Conservation (phyloP, 2,113 vertebrate genomes). For the Geothlypis trichas region DNA sequence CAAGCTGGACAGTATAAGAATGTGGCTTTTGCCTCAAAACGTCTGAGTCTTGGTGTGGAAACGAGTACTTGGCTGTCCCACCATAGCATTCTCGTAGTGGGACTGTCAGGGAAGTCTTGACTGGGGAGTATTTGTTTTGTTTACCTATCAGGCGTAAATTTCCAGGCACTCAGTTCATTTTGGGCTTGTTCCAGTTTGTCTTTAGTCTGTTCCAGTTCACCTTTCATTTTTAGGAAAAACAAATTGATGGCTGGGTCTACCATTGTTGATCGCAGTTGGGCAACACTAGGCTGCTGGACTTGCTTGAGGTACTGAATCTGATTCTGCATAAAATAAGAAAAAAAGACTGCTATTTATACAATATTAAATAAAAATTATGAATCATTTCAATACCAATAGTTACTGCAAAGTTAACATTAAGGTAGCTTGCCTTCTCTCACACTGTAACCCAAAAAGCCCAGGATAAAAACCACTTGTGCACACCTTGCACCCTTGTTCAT, state of each 20-base stretch:
- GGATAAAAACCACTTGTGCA: background rate
- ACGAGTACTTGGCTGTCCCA: slow-evolving; percentile 95
- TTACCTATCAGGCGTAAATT: slow-evolving; percentile 99
- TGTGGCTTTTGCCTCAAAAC: slow-evolving; percentile 90
- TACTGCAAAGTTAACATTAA: background rate
- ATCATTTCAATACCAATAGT: background rate
- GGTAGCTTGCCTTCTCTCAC: background rate
- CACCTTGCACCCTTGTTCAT: background rate
- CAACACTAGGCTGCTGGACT: slow-evolving; percentile 97
- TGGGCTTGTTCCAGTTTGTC: slow-evolving; percentile 99
- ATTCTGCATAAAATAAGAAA: slow-evolving; percentile 81
- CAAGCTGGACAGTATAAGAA: slow-evolving; percentile 92
- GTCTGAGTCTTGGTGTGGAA: slow-evolving; percentile 98
- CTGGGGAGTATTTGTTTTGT: slow-evolving; percentile 98
- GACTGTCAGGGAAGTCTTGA: slow-evolving; percentile 99
- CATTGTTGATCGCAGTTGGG: slow-evolving; percentile 98
- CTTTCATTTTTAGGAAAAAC: slow-evolving; percentile 99
- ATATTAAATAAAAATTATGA: background rate
- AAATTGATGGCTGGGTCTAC: slow-evolving; percentile 99
- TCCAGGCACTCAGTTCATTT: slow-evolving; percentile 99
- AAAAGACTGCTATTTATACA: slow-evolving; percentile 40
- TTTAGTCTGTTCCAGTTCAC: slow-evolving; percentile 99
- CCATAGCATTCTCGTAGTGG: slow-evolving; percentile 98
- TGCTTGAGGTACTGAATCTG: slow-evolving; percentile 99
- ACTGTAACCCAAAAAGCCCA: background rate